Percentiles rank a stretch among this genome's conserved stretches.
These are phyloP conservation scores for Hiodon alosoides DNA, from an alignment of 2,113 vertebrate species.

Conservation along the genomic window DNA sequence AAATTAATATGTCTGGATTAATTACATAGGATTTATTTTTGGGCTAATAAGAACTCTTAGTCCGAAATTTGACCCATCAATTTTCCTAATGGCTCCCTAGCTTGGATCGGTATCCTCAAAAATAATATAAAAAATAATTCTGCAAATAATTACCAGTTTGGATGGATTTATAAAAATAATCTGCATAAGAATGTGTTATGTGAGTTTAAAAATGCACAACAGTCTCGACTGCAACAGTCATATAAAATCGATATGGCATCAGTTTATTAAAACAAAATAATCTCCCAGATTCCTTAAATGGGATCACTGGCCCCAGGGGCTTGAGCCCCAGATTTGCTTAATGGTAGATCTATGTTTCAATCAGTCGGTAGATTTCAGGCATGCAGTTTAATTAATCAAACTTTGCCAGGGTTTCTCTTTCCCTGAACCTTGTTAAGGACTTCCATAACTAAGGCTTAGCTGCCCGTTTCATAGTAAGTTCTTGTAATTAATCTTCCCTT, in stretches of 20 bases:
- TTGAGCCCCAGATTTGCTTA: neutral
- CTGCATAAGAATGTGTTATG: neutral
- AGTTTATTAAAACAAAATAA: neutral
- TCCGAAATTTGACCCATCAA: too few species aligned
- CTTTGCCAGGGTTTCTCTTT: conserved; percentile 4
- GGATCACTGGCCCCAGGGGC: neutral
- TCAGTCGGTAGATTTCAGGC: neutral
- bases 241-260: neutral
- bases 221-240: neutral
- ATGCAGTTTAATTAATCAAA: conserved; percentile 11
- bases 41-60: too few species aligned
- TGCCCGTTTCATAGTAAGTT: conserved; percentile 29
- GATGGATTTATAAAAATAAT: neutral
- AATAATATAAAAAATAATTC: neutral
- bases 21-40: too few species aligned
- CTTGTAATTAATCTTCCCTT: conserved; percentile 28
- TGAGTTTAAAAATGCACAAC: neutral
- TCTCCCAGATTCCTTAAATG: neutral
- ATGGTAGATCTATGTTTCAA: neutral
- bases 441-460: conserved; percentile 14
- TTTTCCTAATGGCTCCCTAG: neutral
- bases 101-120: conserved; percentile 4
- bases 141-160: neutral
- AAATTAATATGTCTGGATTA: too few species aligned
- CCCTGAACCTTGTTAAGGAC: conserved; percentile 12